Conservation (phyloP, 2,888 invertebrate genomes). For the Hyles lineata region DNA sequence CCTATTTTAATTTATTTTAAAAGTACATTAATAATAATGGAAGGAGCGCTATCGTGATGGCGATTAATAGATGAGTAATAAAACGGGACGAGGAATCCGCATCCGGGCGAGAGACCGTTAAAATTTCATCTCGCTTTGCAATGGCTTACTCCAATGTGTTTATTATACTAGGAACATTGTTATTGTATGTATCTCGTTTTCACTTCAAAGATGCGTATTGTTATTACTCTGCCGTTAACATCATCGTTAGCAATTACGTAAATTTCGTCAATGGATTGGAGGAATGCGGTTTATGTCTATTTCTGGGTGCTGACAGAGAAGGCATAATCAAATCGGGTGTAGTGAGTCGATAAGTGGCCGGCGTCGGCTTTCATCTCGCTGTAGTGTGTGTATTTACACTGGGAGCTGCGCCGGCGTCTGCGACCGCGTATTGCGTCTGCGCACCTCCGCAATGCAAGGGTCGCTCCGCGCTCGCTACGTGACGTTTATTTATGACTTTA, state of each 20-base stretch:
- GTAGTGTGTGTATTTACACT: constrained; percentile 70
- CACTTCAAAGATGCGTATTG: constrained; percentile 5
- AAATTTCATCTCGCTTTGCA: constrained; percentile 48
- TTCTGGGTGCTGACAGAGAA: constrained; percentile 77
- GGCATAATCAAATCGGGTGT: constrained; percentile 73
- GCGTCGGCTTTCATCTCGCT: constrained; percentile 78
- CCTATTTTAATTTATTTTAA: constrained; percentile 3
- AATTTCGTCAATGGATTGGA: constrained; percentile 40
- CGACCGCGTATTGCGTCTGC: constrained; percentile 59
- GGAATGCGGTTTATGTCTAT: constrained; percentile 68
- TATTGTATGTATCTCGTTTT: constrained; percentile 16
- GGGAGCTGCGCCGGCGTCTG: constrained; percentile 52
- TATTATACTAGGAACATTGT: constrained; percentile 30
- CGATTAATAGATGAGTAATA: constrained; percentile 47
- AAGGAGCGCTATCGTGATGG: constrained; percentile 33
- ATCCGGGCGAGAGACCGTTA: constrained; percentile 48
- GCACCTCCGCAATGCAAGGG: constrained; percentile 53
- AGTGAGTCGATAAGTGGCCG: constrained; percentile 78
- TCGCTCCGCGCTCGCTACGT: constrained; percentile 57
- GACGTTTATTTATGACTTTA: constrained; percentile 57
- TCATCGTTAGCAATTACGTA: constrained; percentile 28
- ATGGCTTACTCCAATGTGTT: constrained; percentile 38
- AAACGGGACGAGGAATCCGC: constrained; percentile 40
- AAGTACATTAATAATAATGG: constrained; percentile 22
- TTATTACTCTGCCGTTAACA: constrained; percentile 16